These are phyloP conservation scores for Myotis findleyi DNA, from an alignment of 2,797 vertebrate species.

Conservation along the genomic window DNA sequence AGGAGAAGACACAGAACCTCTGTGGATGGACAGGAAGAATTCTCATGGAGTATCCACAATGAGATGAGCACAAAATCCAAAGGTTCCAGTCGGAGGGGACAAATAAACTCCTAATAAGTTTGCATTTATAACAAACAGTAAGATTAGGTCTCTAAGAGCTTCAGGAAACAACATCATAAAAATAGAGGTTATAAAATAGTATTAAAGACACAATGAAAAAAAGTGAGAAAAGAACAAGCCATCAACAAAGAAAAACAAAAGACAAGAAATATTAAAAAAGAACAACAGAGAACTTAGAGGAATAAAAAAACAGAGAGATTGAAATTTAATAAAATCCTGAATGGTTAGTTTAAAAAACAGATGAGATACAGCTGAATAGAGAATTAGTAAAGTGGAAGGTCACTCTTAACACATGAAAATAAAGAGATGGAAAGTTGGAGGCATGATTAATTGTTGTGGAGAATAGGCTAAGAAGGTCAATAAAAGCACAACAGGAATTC, in stretches of 20 bases:
- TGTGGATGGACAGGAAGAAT: not conserved
- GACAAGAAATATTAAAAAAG: not conserved
- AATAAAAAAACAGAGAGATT: not conserved
- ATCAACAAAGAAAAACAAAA: not conserved
- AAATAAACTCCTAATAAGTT: not conserved
- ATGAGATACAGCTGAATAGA: not conserved
- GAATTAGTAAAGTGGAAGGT: not conserved
- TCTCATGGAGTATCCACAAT: not conserved
- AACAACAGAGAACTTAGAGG: not conserved
- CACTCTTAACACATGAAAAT: not conserved
- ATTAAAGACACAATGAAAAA: not conserved
- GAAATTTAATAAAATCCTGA: not conserved
- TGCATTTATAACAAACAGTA: not conserved
- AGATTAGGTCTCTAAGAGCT: not conserved
- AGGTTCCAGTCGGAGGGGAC: not conserved
- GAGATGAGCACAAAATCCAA: not conserved
- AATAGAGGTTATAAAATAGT: not conserved
- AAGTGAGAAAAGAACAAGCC: not conserved
- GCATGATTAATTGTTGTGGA: fast-evolving
- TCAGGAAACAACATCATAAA: not conserved
- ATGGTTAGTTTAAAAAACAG: not conserved
- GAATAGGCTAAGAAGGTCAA: fast-evolving
- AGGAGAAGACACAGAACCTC: not conserved
- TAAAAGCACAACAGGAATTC: fast-evolving
- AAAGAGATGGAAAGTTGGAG: not conserved